These are phyloP conservation scores for Anolis sagrei DNA, from an alignment of 2,113 vertebrate species.

Conservation along the genomic window DNA sequence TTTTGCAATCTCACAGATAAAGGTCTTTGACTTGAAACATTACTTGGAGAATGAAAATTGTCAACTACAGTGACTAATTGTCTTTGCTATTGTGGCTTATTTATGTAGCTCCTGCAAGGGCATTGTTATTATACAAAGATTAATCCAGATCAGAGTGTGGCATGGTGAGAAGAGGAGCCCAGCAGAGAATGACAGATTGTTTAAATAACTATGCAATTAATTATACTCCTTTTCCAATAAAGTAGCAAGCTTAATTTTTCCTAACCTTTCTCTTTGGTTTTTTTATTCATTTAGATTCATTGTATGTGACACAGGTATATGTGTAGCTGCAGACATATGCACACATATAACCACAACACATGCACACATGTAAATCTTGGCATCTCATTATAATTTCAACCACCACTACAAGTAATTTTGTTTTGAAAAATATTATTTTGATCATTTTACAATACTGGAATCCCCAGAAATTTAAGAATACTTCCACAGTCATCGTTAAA, in stretches of 20 bases:
- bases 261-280: slow-evolving; percentile 11
- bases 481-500: neutral
- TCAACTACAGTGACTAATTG: slow-evolving; percentile 2
- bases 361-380: slow-evolving; percentile 2
- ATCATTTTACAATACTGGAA: slow-evolving; percentile 21
- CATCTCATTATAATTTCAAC: slow-evolving; percentile 43
- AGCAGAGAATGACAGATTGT: slow-evolving; percentile 2
- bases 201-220: slow-evolving; percentile 24
- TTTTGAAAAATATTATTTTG: neutral
- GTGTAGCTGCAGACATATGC: neutral
- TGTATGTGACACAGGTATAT: neutral
- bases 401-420: slow-evolving; percentile 15
- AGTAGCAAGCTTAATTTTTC: slow-evolving; percentile 13
- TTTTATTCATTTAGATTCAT: slow-evolving; percentile 43
- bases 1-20: neutral
- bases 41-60: neutral
- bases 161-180: slow-evolving; percentile 2
- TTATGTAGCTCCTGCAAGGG: slow-evolving; percentile 26
- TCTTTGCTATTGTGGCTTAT: neutral
- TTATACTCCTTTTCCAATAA: slow-evolving; percentile 18
- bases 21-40: neutral
- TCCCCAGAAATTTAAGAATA: neutral
- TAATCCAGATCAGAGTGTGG: slow-evolving; percentile 1
- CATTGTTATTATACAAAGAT: slow-evolving; percentile 37
- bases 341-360: neutral